phyloP scores from a whole-genome alignment of 1,140 invertebrate species.

The Calephelis nemesis region DNA sequence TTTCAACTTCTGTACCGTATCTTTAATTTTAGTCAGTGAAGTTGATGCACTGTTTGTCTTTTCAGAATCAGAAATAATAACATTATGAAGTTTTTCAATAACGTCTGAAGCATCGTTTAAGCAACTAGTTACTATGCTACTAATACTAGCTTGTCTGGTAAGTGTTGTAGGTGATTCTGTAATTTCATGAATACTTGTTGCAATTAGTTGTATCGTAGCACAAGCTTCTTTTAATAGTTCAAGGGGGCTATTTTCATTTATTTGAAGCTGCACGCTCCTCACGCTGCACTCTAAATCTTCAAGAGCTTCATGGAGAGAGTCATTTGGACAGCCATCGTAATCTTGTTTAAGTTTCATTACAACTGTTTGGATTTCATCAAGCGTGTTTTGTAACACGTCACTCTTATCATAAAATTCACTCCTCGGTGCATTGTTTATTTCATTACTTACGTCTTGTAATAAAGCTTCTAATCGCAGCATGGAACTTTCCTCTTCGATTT shows the following conservation, averaged over 20 bases:
- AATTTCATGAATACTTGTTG: constrained; percentile 49
- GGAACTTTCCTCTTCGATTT: constrained; percentile 1
- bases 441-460: constrained; percentile 40
- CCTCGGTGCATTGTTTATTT: constrained; percentile 37
- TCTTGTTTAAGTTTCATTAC: constrained; percentile 65
- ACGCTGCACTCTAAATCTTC: constrained; percentile 75
- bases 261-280: constrained; percentile 69
- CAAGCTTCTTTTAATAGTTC: constrained; percentile 64
- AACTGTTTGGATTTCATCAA: constrained; percentile 69
- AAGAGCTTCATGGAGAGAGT: constrained; percentile 67
- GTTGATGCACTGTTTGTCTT: constrained; percentile 42
- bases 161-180: constrained; percentile 30
- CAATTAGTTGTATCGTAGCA: constrained; percentile 54
- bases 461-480: not conserved
- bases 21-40: constrained; percentile 47
- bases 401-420: constrained; percentile 37
- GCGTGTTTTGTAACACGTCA: constrained; percentile 48
- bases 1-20: constrained; percentile 49
- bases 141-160: constrained; percentile 26
- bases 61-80: constrained; percentile 34
- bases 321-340: constrained; percentile 50
- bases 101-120: constrained; percentile 50
- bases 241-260: constrained; percentile 61
- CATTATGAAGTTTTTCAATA: constrained; percentile 51
- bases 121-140: constrained; percentile 50